Evolutionary conservation across 2,888 invertebrate genomes (phyloP), one percentile per base, ranked within the genome.

Genomic region (Lycia hirtaria): DNA sequence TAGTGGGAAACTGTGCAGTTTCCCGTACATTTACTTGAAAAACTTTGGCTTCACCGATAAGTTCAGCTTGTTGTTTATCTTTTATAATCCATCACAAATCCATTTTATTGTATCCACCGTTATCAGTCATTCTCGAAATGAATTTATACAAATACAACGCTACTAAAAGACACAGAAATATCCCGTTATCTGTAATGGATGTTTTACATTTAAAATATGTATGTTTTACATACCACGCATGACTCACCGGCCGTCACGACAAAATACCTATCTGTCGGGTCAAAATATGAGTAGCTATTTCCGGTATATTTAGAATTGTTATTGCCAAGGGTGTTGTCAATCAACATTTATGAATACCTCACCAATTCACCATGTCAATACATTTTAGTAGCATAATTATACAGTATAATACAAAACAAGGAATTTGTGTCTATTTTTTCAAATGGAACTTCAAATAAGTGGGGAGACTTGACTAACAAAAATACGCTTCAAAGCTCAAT

Each of bases 111-210:
- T 17, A 26, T 7, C 12, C 7, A 14, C 37, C 33, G 32, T 56
- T 56, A 56, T 56, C 56, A 50, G 50, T 50, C 50, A 56, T 26
- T 26, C 24, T 33, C 26, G 24, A 17, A 24, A 12, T 47, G 32
- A 33, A 48, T 19, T n/a, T 24, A 20, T 20, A 20, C 41, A 14
- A 4, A 28, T 41, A 35, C n/a, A 22, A 15, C 2, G 4, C 26
- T 41, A 41, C 24, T 24, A 19, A 12, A 30, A 20, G 30, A 7
- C 30, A 30, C 44, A 30, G 7, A 24, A 20, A 35, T 48, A 33
- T 10, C 24, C 19, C 20, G 48, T 26, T 35, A 26, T 48, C 41
- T 41, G 24, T 15, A 24, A 41, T 41, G 24, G 15, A 15, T 40
- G 41, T 26, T 41, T 41, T 32, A 19, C 24, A 24, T 50, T 17